phyloP scores from a whole-genome alignment of 2,797 vertebrate species.

The Acanthopagrus latus region DNA sequence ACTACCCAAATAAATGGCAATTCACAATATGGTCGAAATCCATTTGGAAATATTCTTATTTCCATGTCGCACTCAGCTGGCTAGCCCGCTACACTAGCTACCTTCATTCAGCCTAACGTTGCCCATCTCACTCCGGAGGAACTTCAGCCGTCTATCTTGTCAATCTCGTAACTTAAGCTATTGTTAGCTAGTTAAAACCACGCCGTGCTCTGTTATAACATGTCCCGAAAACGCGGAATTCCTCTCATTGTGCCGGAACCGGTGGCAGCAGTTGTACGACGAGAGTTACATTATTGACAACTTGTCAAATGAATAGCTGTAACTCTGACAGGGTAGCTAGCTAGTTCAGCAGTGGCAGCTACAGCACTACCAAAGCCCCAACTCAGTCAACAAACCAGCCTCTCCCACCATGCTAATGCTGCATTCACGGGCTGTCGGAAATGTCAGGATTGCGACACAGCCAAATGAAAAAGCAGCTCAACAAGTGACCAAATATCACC shows the following conservation, averaged over 20 bases:
- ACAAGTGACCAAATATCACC: background rate
- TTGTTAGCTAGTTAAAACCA: slow-evolving; percentile 22
- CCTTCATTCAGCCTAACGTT: slow-evolving; percentile 35
- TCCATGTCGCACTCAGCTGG: slow-evolving; percentile 41
- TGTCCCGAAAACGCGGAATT: background rate
- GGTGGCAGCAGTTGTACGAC: background rate
- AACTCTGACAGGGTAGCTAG: slow-evolving; percentile 33
- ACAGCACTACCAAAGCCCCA: slow-evolving; percentile 22
- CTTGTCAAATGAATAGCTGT: slow-evolving; percentile 18
- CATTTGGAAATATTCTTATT: background rate
- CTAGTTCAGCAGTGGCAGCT: slow-evolving; percentile 10
- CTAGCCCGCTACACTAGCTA: slow-evolving; percentile 31
- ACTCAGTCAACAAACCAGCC: slow-evolving; percentile 74
- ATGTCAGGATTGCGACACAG: rapidly evolving
- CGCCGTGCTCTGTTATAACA: background rate
- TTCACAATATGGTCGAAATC: slow-evolving; percentile 2
- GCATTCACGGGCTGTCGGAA: slow-evolving; percentile 40
- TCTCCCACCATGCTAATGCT: slow-evolving; percentile 54
- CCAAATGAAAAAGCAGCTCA: too few relatives aligned
- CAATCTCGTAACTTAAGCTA: slow-evolving; percentile 65
- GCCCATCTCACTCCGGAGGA: slow-evolving; percentile 62
- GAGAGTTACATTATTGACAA: slow-evolving; percentile 49
- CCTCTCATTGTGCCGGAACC: background rate
- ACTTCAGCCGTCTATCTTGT: slow-evolving; percentile 70
- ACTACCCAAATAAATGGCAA: background rate